Percentiles rank a stretch among this genome's conserved stretches.
phyloP scores from a whole-genome alignment of 1,140 invertebrate genomes.

The Ceratosolen fusciceps region DNA sequence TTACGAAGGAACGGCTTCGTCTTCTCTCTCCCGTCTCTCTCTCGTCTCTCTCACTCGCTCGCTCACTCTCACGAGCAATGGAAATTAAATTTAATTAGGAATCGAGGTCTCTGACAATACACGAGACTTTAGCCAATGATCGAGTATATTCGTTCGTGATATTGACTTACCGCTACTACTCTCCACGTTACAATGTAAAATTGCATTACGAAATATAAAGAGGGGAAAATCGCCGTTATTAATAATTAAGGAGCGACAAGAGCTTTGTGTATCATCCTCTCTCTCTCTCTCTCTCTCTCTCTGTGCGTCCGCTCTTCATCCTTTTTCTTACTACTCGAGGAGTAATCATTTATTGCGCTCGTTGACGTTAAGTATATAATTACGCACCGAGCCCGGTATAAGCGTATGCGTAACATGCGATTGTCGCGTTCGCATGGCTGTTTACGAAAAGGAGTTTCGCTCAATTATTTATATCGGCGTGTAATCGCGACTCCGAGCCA shows the following conservation, averaged over 20 bases:
- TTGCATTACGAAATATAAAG: background rate
- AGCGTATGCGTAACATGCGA: too few relatives aligned
- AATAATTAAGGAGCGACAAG: background rate
- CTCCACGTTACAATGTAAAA: background rate
- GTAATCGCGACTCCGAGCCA: too few relatives aligned
- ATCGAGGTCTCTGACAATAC: background rate
- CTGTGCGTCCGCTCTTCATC: too few relatives aligned
- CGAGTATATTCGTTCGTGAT: background rate
- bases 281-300: background rate
- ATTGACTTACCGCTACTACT: background rate
- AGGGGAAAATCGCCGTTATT: background rate
- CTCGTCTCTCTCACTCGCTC: too few relatives aligned
- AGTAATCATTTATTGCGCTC: too few relatives aligned
- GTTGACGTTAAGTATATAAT: too few relatives aligned
- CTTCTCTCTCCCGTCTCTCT: too few relatives aligned
- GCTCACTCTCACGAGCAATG: background rate
- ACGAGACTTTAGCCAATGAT: background rate
- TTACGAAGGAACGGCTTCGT: too few relatives aligned
- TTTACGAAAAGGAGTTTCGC: background rate
- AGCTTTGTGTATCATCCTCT: background rate
- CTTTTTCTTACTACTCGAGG: too few relatives aligned
- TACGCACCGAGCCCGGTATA: too few relatives aligned
- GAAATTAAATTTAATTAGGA: background rate
- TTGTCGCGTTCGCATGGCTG: too few relatives aligned
- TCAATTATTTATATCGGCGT: background rate